Evolutionary conservation across 2,888 invertebrate species (phyloP), one percentile per base, ranked within the genome.

Genomic region (Ommatoiulus sabulosus): DNA sequence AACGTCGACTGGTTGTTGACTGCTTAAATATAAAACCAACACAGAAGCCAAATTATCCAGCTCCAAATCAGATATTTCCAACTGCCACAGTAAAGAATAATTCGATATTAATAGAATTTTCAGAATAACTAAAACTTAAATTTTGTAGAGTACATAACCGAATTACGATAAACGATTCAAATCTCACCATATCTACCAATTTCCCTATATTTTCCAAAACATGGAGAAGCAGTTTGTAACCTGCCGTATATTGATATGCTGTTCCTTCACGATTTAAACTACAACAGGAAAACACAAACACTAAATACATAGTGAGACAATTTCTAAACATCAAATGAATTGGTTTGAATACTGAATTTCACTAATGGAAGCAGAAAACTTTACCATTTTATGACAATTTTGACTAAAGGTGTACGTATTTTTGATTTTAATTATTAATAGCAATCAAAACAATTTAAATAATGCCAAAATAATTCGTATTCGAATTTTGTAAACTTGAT

Each of bases 181-280:
- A 57, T 57, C 8, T 20, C 44, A 88, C 88, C 48, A 48, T 46
- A 35, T 84, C 46, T 8, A 86, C 84, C 20, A 88, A 46, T 17
- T 48, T 48, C 43, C 88, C 88, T 17, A 88, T 12, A 17, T 52
- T 57, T 2, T 3, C 20, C 57, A 88, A 84, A n/a, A 88, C 86
- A 15, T 85, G 52, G 44, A 48, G 5, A 3, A 88, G 85, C 17
- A 88, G 88, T 57, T 85, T 84, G 44, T 35, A 85, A n/a, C 43
- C 44, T 7, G 86, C n/a, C 7, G 88, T 87, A 43, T 57, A 63
- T 10, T 12, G 87, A 24, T 87, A 52, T 12, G 52, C 46, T 8
- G 87, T 85, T 20, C 44, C 46, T 44, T 43, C 44, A n/a, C 46
- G 44, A 46, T 44, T 44, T 6, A 44, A 12, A 15, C 85, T 85